phyloP scores from a whole-genome alignment of 2,888 invertebrate species.

The Macrosiphum euphorbiae region DNA sequence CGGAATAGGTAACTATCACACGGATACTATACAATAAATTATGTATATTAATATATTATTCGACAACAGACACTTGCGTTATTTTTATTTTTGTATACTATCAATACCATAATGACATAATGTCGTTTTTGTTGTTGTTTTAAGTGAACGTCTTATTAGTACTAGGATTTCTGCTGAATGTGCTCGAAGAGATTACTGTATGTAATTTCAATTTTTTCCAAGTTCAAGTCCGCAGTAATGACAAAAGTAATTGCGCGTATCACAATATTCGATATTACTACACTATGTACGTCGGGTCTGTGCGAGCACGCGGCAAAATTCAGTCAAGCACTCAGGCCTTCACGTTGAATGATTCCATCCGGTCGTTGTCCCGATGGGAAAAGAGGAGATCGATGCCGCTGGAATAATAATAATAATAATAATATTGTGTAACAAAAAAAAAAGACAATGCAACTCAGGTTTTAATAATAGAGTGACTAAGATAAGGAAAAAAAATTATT shows the following conservation, averaged over 20 bases:
- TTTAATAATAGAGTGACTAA: slow-evolving; percentile 19
- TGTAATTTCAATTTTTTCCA: background rate
- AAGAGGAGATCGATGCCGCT: slow-evolving; percentile 19
- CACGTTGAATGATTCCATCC: slow-evolving; percentile 46
- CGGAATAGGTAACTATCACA: background rate
- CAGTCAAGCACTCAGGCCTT: slow-evolving; percentile 37
- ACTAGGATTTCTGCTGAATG: background rate
- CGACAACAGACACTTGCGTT: background rate
- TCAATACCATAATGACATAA: too few relatives aligned
- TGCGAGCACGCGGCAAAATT: slow-evolving; percentile 15
- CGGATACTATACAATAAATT: background rate
- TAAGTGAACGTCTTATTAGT: background rate
- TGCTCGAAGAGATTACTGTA: background rate
- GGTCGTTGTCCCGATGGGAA: slow-evolving; percentile 49
- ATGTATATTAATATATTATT: too few relatives aligned
- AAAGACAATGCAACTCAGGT: slow-evolving; percentile 42
- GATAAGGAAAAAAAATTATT: background rate
- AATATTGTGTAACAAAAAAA: slow-evolving; percentile 10
- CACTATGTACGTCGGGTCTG: background rate
- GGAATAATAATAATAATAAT: slow-evolving; percentile 26
- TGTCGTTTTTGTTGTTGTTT: background rate
- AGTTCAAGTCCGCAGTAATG: background rate
- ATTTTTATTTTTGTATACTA: background rate
- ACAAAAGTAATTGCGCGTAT: slow-evolving; percentile 21
- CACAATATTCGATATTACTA: background rate